Evolutionary conservation across 2,888 invertebrate genomes (phyloP).

Genomic region (Mesoligia furuncula): DNA sequence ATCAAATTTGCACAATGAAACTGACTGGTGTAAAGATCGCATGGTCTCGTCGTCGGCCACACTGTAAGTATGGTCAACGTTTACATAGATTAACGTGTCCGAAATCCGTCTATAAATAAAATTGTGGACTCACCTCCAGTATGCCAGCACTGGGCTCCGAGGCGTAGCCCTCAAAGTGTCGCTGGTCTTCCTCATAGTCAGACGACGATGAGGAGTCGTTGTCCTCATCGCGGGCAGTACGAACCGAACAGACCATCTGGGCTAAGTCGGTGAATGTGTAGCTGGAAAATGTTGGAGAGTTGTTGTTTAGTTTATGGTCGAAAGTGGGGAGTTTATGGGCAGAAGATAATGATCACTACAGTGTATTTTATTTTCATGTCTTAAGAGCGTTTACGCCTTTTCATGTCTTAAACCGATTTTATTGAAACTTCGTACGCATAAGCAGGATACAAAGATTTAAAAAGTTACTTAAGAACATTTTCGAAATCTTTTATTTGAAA

Average conservation of each 20-base stretch:
- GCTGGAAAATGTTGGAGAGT: slow-evolving; percentile 72
- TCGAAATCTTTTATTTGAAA: no score
- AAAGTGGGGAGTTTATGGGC: neutral
- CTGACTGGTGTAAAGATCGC: neutral
- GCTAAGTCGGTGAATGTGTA: slow-evolving; percentile 98
- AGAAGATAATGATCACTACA: neutral
- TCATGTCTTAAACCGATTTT: no score
- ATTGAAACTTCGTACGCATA: no score
- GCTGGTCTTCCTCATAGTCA: slow-evolving; percentile 92
- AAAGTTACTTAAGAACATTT: no score
- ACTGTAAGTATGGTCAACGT: neutral
- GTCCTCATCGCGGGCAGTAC: slow-evolving; percentile 86
- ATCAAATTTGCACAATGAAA: neutral
- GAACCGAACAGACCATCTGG: slow-evolving; percentile 97
- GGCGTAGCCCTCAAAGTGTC: slow-evolving; percentile 95
- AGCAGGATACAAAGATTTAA: no score
- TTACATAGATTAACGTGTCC: neutral
- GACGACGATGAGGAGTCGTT: slow-evolving; percentile 91
- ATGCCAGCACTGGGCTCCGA: slow-evolving; percentile 93
- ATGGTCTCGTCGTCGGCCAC: neutral
- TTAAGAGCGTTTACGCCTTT: no score
- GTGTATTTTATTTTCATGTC: neutral
- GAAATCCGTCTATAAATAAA: neutral
- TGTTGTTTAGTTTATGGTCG: slow-evolving; percentile 12
- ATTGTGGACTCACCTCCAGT: slow-evolving; percentile 78